Evolutionary conservation across 2,797 vertebrate species (phyloP), one percentile per base, ranked within the genome.

Genomic region (Urosaurus nigricauda): DNA sequence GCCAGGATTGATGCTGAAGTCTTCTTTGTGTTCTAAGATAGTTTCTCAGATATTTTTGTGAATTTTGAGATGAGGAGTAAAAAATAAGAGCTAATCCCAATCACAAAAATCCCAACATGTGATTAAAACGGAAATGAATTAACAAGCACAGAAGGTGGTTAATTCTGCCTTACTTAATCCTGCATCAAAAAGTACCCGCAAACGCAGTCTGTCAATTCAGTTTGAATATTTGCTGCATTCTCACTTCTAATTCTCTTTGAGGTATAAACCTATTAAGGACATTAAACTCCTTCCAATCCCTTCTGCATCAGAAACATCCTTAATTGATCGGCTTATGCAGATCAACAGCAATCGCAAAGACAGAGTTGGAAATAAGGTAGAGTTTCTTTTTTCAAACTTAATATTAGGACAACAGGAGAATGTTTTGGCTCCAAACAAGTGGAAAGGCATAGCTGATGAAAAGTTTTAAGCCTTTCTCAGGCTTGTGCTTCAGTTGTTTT

Each of bases 231-330:
- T 90, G 87, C 91, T 89, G 37, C 81, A 73, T 88, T 87, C 83
- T 86, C 90, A 37, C 60, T 93, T 90, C 87, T 88, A 95, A 93
- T 93, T 91, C 40, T 91, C 87, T 93, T 93, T 92, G 85, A 88
- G 85, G 35, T 74, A 65, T 92, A 94, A 92, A 90, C 86, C 90
- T 92, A 87, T 94, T 93, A 92, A 87, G 91, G 85, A 81, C 86
- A 90, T 87, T 93, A 93, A 94, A 90, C 43, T 87, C 58, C 56
- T 91, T 91, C 89, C 82, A 91, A 37, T 91, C 91, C 93, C 65
- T 79, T 92, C 92, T 88, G 73, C 94, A 81, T 93, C 93, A 92
- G 90, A 87, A 88, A 70, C 40, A 47, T 35, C 29, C 71, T 88
- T 88, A 88, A 88, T 63, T 88, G 51, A 73, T 58, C 47, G 6